phyloP scores from a whole-genome alignment of 2,888 invertebrate species.

The Phortica okadai region DNA sequence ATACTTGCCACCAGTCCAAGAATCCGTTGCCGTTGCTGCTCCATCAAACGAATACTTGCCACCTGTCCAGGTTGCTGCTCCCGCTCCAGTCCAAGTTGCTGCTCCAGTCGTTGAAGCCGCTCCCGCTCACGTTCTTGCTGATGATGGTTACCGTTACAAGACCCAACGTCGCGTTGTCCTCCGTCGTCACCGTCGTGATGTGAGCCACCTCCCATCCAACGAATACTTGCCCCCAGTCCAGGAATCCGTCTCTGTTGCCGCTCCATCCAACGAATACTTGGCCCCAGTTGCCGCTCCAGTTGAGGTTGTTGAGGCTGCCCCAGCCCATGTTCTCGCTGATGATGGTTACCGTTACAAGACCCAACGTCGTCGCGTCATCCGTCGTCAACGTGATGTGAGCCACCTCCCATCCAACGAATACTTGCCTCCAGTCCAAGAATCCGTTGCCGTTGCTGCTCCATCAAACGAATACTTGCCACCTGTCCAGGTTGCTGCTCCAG shows the following conservation, averaged over 20 bases:
- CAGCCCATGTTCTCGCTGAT: slow-evolving; percentile 63
- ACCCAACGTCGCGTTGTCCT: slow-evolving; percentile 48
- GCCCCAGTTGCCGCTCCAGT: slow-evolving; percentile 37
- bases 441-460: slow-evolving; percentile 42
- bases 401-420: slow-evolving; percentile 54
- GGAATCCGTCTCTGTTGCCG: slow-evolving; percentile 42
- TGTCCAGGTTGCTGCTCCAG: slow-evolving; percentile 37
- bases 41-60: slow-evolving; percentile 46
- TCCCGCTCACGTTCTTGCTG: slow-evolving; percentile 60
- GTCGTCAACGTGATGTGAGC: slow-evolving; percentile 56
- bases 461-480: slow-evolving; percentile 48
- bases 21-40: slow-evolving; percentile 43
- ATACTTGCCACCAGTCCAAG: slow-evolving; percentile 54
- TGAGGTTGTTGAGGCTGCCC: slow-evolving; percentile 42
- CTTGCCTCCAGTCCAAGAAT: slow-evolving; percentile 51
- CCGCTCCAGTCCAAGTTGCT: slow-evolving; percentile 40
- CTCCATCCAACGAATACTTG: slow-evolving; percentile 44
- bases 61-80: slow-evolving; percentile 40
- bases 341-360: slow-evolving; percentile 70
- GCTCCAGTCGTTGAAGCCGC: slow-evolving; percentile 47
- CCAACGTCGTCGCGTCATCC: slow-evolving; percentile 49
- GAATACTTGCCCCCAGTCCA: slow-evolving; percentile 56
- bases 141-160: slow-evolving; percentile 73
- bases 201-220: slow-evolving; percentile 46
- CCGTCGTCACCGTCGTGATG: slow-evolving; percentile 59